phyloP scores from a whole-genome alignment of 2,888 invertebrate species.

The Spodoptera littoralis region DNA sequence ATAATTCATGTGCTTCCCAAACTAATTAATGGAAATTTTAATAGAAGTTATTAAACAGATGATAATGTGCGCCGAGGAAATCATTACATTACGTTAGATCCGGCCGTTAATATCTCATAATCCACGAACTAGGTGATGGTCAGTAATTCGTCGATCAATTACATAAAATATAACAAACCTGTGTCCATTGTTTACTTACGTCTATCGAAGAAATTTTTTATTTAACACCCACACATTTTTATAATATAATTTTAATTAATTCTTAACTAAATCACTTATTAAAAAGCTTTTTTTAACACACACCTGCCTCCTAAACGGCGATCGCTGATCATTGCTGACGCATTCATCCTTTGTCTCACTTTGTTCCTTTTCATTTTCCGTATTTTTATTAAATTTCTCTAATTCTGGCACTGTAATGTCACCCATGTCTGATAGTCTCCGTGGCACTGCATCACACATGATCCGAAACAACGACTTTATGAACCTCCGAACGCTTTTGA shows the following conservation, averaged over 20 bases:
- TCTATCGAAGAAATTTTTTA: constrained; percentile 3
- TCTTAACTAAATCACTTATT: constrained; percentile 20
- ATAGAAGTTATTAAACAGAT: constrained; percentile 15
- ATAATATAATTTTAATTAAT: background rate
- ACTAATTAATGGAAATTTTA: constrained; percentile 2
- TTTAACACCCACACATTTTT: constrained; percentile 2
- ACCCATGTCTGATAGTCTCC: constrained; percentile 69
- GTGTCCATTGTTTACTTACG: constrained; percentile 32
- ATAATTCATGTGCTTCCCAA: background rate
- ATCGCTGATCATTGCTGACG: constrained; percentile 47
- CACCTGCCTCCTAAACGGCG: constrained; percentile 81
- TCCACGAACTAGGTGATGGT: constrained; percentile 39
- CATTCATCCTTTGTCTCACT: constrained; percentile 63
- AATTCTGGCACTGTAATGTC: constrained; percentile 71
- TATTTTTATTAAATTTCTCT: constrained; percentile 75
- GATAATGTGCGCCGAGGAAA: constrained; percentile 12
- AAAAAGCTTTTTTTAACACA: constrained; percentile 57
- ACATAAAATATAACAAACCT: constrained; percentile 32
- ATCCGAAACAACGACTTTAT: constrained; percentile 60
- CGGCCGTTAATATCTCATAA: constrained; percentile 24
- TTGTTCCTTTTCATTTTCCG: constrained; percentile 60
- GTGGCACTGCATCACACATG: constrained; percentile 66
- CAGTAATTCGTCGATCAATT: constrained; percentile 18
- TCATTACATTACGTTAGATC: constrained; percentile 15
- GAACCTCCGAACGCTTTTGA: constrained; percentile 55